Evolutionary conservation across 1,140 invertebrate genomes (phyloP).

Genomic region (Glossosoma conforme): DNA sequence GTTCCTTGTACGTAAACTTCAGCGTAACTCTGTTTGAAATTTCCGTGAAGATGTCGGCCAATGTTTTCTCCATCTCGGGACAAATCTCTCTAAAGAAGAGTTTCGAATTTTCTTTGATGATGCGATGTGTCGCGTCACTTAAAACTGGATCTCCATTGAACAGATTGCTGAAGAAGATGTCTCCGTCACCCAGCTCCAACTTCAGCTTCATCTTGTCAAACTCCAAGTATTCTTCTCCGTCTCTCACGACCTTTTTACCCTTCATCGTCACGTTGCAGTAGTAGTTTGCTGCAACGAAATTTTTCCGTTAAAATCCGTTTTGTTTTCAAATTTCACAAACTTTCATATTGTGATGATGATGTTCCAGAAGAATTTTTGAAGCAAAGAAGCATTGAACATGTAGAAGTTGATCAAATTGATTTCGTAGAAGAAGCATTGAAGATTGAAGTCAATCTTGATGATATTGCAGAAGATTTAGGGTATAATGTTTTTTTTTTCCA

Average conservation of each 20-base stretch:
- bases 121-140: constrained; percentile 50
- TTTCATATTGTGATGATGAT: too few relatives aligned
- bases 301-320: too few relatives aligned
- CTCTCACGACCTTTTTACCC: constrained; percentile 49
- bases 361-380: too few relatives aligned
- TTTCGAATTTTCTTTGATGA: constrained; percentile 57
- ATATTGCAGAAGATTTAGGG: too few relatives aligned
- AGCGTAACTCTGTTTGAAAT: constrained; percentile 64
- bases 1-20: constrained; percentile 62
- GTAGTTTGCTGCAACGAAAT: constrained; percentile 58
- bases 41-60: constrained; percentile 60
- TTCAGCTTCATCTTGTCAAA: constrained; percentile 58
- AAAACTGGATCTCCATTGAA: constrained; percentile 62
- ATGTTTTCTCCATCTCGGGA: constrained; percentile 57
- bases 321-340: too few relatives aligned
- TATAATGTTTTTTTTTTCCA: too few relatives aligned
- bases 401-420: too few relatives aligned
- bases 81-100: constrained; percentile 60
- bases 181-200: constrained; percentile 53
- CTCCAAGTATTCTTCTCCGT: constrained; percentile 52
- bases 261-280: constrained; percentile 55
- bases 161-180: constrained; percentile 59
- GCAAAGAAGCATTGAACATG: too few relatives aligned
- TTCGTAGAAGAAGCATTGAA: too few relatives aligned
- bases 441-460: too few relatives aligned